Evolutionary conservation across 2,888 invertebrate species (phyloP).

Genomic region (Troides helena): DNA sequence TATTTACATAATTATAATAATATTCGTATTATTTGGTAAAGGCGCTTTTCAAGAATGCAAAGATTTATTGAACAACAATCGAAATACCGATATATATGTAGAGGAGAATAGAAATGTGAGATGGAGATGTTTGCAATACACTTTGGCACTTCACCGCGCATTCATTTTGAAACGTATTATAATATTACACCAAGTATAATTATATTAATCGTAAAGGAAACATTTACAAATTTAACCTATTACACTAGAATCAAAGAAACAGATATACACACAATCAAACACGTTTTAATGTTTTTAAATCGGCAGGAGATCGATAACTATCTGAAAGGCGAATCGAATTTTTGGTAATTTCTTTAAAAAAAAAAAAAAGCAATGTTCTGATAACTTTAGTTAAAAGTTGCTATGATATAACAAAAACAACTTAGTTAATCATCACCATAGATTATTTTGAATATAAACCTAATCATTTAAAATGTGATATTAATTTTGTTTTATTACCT

Average conservation of each 20-base stretch:
- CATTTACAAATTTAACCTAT: constrained; percentile 75
- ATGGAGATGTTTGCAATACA: constrained; percentile 2
- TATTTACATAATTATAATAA: constrained; percentile 66
- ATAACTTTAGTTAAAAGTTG: too few species aligned
- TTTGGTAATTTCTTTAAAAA: constrained; percentile 28
- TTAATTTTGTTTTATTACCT: too few species aligned
- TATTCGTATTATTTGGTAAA: constrained; percentile 70
- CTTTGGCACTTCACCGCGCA: constrained; percentile 27
- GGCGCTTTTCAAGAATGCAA: constrained; percentile 49
- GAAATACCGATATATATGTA: constrained; percentile 22
- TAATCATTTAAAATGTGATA: too few species aligned
- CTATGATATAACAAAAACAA: too few species aligned
- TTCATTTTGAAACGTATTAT: constrained; percentile 31
- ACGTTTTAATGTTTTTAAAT: constrained; percentile 19
- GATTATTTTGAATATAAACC: too few species aligned
- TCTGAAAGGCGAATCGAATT: constrained; percentile 36
- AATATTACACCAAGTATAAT: constrained; percentile 21
- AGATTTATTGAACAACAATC: constrained; percentile 14
- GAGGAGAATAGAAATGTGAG: neutral
- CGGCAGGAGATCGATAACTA: constrained; percentile 58
- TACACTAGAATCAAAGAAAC: constrained; percentile 60
- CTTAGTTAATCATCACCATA: too few species aligned
- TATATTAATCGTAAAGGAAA: constrained; percentile 40
- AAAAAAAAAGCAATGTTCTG: neutral
- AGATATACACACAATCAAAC: constrained; percentile 73